Percentiles rank a stretch among this genome's conserved stretches.
Conservation (phyloP, 2,797 vertebrate species). For the Ataeniobius toweri region DNA sequence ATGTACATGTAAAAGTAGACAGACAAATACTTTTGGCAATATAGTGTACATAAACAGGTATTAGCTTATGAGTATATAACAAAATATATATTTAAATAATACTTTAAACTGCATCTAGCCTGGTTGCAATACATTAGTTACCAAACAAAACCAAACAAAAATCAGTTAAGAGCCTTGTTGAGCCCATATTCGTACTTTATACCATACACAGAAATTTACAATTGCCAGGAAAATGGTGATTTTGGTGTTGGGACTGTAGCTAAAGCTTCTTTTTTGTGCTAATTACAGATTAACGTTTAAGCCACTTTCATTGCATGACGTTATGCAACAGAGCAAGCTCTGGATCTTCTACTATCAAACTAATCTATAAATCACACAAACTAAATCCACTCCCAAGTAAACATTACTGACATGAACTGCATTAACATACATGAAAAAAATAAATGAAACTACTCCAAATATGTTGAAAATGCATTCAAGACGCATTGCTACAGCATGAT, state of each 20-base stretch:
- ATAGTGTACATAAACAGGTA: background rate
- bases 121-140: background rate
- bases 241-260: slow-evolving; percentile 7
- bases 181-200: background rate
- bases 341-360: slow-evolving; percentile 16
- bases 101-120: background rate
- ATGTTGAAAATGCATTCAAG: background rate
- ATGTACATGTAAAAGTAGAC: no score
- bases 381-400: background rate
- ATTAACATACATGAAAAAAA: background rate
- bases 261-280: slow-evolving; percentile 51
- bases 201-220: background rate
- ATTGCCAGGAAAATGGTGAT: background rate
- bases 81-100: background rate
- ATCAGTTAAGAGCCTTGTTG: background rate
- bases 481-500: slow-evolving; percentile 56
- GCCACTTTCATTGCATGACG: slow-evolving; percentile 32
- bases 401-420: background rate
- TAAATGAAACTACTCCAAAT: background rate
- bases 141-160: background rate
- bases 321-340: slow-evolving; percentile 27
- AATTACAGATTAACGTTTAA: slow-evolving; percentile 56
- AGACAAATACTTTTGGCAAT: no score
- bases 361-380: slow-evolving; percentile 23
- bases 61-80: background rate